Percentiles rank a stretch among this genome's conserved stretches.
Evolutionary conservation across 53 echinoderm and acorn worm genomes (phyloP).

Genomic region (Paelopatides confundens): DNA sequence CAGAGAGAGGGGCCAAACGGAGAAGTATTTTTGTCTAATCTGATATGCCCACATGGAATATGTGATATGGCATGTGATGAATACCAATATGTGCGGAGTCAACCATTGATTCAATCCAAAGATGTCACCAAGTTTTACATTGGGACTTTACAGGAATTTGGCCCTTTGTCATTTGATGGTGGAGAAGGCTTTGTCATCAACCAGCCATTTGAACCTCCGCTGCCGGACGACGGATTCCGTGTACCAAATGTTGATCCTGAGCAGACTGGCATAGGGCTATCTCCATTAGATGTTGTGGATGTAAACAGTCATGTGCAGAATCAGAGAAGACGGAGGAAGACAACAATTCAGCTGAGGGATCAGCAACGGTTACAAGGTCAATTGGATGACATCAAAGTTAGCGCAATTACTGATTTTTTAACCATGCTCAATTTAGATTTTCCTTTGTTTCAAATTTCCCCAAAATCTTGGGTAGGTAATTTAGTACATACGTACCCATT

Average conservation of each 20-base stretch:
- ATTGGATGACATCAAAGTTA: neutral
- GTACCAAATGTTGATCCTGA: neutral
- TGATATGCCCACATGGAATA: slow-evolving; percentile 26
- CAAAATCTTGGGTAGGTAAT: neutral
- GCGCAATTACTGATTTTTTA: slow-evolving; percentile 52
- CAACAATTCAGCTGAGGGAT: neutral
- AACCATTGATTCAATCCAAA: slow-evolving; percentile 68
- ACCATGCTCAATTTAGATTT: slow-evolving; percentile 58
- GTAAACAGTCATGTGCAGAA: neutral
- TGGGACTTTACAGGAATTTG: slow-evolving; percentile 16
- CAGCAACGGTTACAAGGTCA: neutral
- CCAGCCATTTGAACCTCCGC: neutral
- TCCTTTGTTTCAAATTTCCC: slow-evolving; percentile 25
- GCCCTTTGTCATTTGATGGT: slow-evolving; percentile 24
- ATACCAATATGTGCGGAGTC: slow-evolving; percentile 77
- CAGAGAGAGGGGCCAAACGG: slow-evolving; percentile 35
- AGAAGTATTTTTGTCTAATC: neutral
- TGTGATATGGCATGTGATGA: slow-evolving; percentile 71
- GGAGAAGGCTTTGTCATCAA: neutral
- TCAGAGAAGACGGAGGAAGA: neutral
- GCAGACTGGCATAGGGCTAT: neutral
- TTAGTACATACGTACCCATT: slow-evolving; percentile 71
- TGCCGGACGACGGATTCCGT: neutral
- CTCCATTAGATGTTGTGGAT: neutral
- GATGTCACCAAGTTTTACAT: slow-evolving; percentile 80